A percentile compares a stretch with the other conserved stretches of the same genome.
Evolutionary conservation across 2,113 vertebrate genomes (phyloP).

Genomic region (Entomyzon cyanotis): DNA sequence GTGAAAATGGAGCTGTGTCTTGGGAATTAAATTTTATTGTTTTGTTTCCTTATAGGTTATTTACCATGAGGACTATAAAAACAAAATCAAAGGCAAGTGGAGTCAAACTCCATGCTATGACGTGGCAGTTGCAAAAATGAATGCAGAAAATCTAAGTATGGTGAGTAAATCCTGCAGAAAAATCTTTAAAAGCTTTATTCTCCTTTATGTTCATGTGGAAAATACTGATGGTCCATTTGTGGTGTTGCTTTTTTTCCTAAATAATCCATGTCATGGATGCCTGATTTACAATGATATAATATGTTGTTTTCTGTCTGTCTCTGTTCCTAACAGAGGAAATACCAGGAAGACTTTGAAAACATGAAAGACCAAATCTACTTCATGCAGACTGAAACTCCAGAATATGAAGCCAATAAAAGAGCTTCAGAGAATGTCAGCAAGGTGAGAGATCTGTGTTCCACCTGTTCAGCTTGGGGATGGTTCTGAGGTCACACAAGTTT

Average conservation of each 20-base stretch:
- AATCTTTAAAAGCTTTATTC: background rate
- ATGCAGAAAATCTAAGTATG: slow-evolving; percentile 87
- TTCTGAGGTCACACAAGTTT: background rate
- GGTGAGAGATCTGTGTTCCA: slow-evolving; percentile 61
- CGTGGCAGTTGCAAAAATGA: slow-evolving; percentile 87
- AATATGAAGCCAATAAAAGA: slow-evolving; percentile 87
- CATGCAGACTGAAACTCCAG: slow-evolving; percentile 96
- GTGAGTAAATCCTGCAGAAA: slow-evolving; percentile 76
- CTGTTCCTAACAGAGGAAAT: slow-evolving; percentile 82
- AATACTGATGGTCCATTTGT: background rate
- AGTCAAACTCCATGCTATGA: slow-evolving; percentile 97
- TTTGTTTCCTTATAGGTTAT: slow-evolving; percentile 75
- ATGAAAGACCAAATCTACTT: slow-evolving; percentile 96
- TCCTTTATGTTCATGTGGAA: background rate
- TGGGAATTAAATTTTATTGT: background rate
- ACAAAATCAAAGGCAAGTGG: slow-evolving; percentile 94
- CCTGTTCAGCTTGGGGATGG: background rate
- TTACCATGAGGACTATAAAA: slow-evolving; percentile 93
- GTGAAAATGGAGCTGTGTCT: background rate
- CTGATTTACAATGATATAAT: background rate
- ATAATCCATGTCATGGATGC: background rate
- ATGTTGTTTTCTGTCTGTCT: background rate
- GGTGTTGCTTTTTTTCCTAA: background rate
- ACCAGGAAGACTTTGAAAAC: slow-evolving; percentile 86
- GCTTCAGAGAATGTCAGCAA: slow-evolving; percentile 82